Evolutionary conservation across 2,888 invertebrate species (phyloP).

Genomic region (Andricus curvator): DNA sequence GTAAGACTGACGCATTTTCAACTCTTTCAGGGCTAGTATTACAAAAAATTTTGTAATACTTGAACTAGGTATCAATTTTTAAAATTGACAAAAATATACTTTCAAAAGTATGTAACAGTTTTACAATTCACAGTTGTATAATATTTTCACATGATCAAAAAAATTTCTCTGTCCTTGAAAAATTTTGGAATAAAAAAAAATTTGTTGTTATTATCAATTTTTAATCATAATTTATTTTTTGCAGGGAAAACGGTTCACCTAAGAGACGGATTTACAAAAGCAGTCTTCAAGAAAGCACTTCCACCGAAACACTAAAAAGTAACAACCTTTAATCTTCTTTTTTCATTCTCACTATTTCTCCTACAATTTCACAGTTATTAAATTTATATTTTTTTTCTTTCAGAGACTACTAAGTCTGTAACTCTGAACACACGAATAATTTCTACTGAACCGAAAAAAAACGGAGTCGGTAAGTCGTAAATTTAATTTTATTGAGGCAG

Average conservation of each 20-base stretch:
- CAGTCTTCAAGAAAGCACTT: slow-evolving; percentile 78
- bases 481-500: neutral
- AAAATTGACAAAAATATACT: no score
- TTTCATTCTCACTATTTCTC: neutral
- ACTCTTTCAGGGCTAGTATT: no score
- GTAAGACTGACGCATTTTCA: no score
- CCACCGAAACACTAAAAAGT: slow-evolving; percentile 79
- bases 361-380: neutral
- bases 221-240: slow-evolving; percentile 63
- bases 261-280: slow-evolving; percentile 78
- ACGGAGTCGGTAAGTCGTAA: slow-evolving; percentile 70
- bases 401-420: slow-evolving; percentile 72
- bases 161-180: no score
- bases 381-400: slow-evolving; percentile 44
- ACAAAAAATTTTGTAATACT: no score
- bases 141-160: no score
- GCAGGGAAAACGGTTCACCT: slow-evolving; percentile 85
- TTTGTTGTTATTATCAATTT: neutral
- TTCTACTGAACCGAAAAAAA: slow-evolving; percentile 64
- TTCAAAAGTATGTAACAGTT: no score
- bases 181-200: no score
- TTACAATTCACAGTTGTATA: no score
- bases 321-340: slow-evolving; percentile 61
- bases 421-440: slow-evolving; percentile 67
- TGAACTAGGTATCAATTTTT: no score